phyloP scores from a whole-genome alignment of 2,888 invertebrate genomes.

The Caenorhabditis sinica region DNA sequence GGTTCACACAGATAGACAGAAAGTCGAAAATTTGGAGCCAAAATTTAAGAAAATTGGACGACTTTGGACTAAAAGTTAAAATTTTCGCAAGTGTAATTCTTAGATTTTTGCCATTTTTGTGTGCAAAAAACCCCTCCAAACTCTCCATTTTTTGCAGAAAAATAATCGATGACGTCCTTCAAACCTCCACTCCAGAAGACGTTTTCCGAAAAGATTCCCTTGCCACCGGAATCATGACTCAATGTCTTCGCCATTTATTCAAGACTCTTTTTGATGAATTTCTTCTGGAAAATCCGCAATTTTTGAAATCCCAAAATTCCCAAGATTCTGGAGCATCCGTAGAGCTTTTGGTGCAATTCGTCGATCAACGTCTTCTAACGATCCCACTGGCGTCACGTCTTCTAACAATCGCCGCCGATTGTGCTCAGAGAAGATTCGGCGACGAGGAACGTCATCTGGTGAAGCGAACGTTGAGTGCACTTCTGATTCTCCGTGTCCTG shows the following conservation, averaged over 20 bases:
- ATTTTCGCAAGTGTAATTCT: too few relatives aligned
- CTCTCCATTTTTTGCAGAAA: slow-evolving; percentile 13
- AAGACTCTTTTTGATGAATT: slow-evolving; percentile 65
- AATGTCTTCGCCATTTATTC: slow-evolving; percentile 63
- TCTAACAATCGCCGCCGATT: slow-evolving; percentile 49
- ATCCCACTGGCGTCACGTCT: slow-evolving; percentile 53
- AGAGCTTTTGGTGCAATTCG: slow-evolving; percentile 56
- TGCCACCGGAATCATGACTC: slow-evolving; percentile 68
- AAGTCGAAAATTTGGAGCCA: too few relatives aligned
- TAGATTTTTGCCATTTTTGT: too few relatives aligned
- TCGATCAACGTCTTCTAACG: slow-evolving; percentile 55
- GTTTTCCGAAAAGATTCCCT: slow-evolving; percentile 71
- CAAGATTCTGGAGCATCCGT: slow-evolving; percentile 11
- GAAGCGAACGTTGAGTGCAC: slow-evolving; percentile 61
- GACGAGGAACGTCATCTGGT: slow-evolving; percentile 55
- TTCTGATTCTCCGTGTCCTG: slow-evolving; percentile 60
- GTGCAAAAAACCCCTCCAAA: too few relatives aligned
- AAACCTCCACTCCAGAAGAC: slow-evolving; percentile 61
- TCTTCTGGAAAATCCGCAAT: slow-evolving; percentile 50
- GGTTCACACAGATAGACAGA: too few relatives aligned
- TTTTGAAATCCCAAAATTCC: slow-evolving; percentile 36
- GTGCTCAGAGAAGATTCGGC: slow-evolving; percentile 47
- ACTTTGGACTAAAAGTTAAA: too few relatives aligned
- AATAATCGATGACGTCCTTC: slow-evolving; percentile 49
- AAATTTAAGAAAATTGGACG: too few relatives aligned